Percentiles rank a stretch among this genome's conserved stretches.
These are phyloP conservation scores for Microctenopoma lineatum DNA, from an alignment of 2,797 vertebrate species.

Conservation along the genomic window DNA sequence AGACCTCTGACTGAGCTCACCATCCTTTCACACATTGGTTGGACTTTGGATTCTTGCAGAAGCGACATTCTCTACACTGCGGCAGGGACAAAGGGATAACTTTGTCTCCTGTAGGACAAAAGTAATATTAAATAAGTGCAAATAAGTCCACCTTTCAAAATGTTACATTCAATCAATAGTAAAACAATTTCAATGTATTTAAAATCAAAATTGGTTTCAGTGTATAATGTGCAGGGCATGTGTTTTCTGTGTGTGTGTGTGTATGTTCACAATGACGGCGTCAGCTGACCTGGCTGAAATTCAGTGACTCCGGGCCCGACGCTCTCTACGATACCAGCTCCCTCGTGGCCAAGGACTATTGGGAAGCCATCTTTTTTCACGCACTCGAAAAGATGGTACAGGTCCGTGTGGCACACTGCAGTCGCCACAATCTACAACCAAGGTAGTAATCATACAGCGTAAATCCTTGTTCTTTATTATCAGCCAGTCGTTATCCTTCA, in stretches of 20 bases:
- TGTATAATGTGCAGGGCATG: too few relatives aligned
- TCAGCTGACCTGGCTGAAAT: conserved; percentile 77
- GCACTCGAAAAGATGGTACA: conserved; percentile 76
- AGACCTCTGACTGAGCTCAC: conserved; percentile 71
- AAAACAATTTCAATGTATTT: too few relatives aligned
- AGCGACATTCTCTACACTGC: conserved; percentile 93
- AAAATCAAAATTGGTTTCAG: too few relatives aligned
- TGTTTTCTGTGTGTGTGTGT: too few relatives aligned
- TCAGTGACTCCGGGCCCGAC: conserved; percentile 81
- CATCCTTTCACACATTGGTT: conserved; percentile 93
- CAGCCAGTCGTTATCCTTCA: too few relatives aligned
- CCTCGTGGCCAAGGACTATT: conserved; percentile 82
- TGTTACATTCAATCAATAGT: neutral
- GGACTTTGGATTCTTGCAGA: conserved; percentile 92
- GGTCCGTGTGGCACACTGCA: conserved; percentile 80
- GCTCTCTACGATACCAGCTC: conserved; percentile 82
- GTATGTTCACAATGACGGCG: neutral
- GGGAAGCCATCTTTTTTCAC: conserved; percentile 71
- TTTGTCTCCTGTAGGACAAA: conserved; percentile 85
- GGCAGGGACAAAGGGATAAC: conserved; percentile 88
- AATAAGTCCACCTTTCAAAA: neutral
- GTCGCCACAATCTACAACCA: conserved; percentile 78
- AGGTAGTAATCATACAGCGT: neutral
- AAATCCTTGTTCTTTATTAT: too few relatives aligned
- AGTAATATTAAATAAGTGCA: neutral